Evolutionary conservation across 2,888 invertebrate species (phyloP).

Genomic region (Ditula angustiorana): DNA sequence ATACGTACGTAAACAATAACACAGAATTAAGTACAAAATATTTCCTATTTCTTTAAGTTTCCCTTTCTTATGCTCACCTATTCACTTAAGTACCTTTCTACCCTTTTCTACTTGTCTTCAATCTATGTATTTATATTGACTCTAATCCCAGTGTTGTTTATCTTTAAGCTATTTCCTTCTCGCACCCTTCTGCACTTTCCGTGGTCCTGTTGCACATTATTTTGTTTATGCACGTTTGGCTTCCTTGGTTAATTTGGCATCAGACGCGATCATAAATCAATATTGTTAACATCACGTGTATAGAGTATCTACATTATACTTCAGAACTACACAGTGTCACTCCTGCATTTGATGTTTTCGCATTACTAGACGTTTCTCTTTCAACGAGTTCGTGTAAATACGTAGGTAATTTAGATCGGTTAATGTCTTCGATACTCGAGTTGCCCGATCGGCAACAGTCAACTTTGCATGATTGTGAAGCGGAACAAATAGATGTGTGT

Average conservation of each 20-base stretch:
- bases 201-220: slow-evolving; percentile 74
- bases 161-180: slow-evolving; percentile 35
- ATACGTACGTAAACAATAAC: slow-evolving; percentile 65
- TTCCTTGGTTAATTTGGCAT: slow-evolving; percentile 66
- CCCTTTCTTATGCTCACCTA: slow-evolving; percentile 56
- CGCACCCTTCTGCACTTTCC: slow-evolving; percentile 67
- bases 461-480: slow-evolving; percentile 81
- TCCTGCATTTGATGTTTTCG: slow-evolving; percentile 74
- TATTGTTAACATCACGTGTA: slow-evolving; percentile 58
- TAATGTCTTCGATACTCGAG: slow-evolving; percentile 50
- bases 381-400: slow-evolving; percentile 70
- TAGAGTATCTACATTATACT: slow-evolving; percentile 65
- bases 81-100: slow-evolving; percentile 32
- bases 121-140: slow-evolving; percentile 28
- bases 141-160: slow-evolving; percentile 34
- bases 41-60: slow-evolving; percentile 76
- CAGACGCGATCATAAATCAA: slow-evolving; percentile 56
- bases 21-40: slow-evolving; percentile 53
- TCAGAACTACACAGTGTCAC: slow-evolving; percentile 70
- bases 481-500: slow-evolving; percentile 81
- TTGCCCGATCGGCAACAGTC: slow-evolving; percentile 56
- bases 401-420: slow-evolving; percentile 59
- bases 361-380: slow-evolving; percentile 64
- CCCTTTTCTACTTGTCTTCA: slow-evolving; percentile 30
- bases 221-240: slow-evolving; percentile 72